Evolutionary conservation across 1,140 invertebrate species (phyloP), one percentile per base, ranked within the genome.

Genomic region (Cydia strobilella): DNA sequence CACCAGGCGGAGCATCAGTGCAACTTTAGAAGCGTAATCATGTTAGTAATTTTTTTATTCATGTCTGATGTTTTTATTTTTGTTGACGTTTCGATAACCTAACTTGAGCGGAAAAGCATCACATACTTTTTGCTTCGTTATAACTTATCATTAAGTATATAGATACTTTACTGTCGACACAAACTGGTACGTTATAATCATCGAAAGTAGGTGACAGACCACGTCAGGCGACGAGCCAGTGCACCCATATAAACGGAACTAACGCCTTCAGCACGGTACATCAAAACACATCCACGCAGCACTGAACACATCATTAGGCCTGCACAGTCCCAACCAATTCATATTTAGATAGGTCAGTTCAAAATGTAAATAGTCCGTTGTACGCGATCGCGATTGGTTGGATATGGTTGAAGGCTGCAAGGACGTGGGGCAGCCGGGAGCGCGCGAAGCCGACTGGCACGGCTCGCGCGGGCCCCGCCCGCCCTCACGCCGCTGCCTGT

Each of bases 391-490:
- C 75, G 81, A 77, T 59, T n/a, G 23, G 72, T 13, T 31, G 75
- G 75, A 18, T 39, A 62, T 45, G 72, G 72, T 66, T 78, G 74
- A 74, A 79, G 80, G 80, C 74, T 63, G 78, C 82, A 23, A 20
- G 23, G 82, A 84, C 88, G 89, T 89, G 81, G 74, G 84, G 72
- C 80, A 83, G 83, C 81, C 80, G 75, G 77, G 51, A 73, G 82
- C 82, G 86, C 87, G 82, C 80, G 79, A 77, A 85, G 83, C 87
- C 80, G 81, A 90, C 90, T 91, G 89, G 80, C 85, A 77, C 78
- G 79, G 75, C 79, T 80, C 75, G 73, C 76, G 66, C 45, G 69
- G 69, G 74, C 87, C 85, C 88, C 86, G 84, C 85, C 85, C 87
- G 84, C 88, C 87, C 84, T 83, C 72, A 59, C 82, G 71, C 63